Evolutionary conservation across 2,113 vertebrate genomes (phyloP).

Genomic region (Thamnaconus septentrionalis): DNA sequence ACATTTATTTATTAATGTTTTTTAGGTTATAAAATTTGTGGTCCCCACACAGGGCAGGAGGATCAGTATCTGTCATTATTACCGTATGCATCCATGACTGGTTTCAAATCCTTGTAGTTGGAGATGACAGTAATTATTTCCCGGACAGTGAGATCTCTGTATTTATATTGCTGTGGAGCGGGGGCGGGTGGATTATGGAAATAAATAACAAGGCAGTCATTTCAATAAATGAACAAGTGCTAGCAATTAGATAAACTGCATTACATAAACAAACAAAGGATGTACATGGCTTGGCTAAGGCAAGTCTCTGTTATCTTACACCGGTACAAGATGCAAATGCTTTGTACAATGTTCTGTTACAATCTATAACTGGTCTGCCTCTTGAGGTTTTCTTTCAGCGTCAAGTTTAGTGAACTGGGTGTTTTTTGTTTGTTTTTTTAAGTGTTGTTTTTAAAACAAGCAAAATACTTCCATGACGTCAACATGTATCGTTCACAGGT

Average conservation of each 20-base stretch:
- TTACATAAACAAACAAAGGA: too few relatives aligned
- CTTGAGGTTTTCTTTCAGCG: too few relatives aligned
- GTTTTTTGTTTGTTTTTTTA: too few relatives aligned
- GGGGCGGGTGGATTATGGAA: constrained; percentile 25
- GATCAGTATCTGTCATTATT: constrained; percentile 25
- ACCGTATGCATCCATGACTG: constrained; percentile 95
- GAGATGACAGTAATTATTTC: constrained; percentile 91
- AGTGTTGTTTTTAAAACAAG: too few relatives aligned
- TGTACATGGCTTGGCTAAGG: too few relatives aligned
- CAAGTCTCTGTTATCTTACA: too few relatives aligned
- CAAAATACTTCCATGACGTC: too few relatives aligned
- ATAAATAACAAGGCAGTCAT: neutral
- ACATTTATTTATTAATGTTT: neutral
- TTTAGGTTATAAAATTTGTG: neutral
- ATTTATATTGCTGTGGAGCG: constrained; percentile 90
- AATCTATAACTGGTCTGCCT: too few relatives aligned
- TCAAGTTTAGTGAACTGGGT: too few relatives aligned
- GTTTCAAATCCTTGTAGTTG: constrained; percentile 97
- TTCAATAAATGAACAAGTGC: neutral
- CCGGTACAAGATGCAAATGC: too few relatives aligned
- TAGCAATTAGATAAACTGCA: neutral
- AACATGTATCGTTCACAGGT: too few relatives aligned
- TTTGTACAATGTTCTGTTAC: too few relatives aligned
- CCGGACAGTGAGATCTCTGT: constrained; percentile 92
- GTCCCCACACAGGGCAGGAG: neutral